Percentiles rank a stretch among this genome's conserved stretches.
phyloP scores from a whole-genome alignment of 2,113 vertebrate genomes.

The Ovibos moschatus region DNA sequence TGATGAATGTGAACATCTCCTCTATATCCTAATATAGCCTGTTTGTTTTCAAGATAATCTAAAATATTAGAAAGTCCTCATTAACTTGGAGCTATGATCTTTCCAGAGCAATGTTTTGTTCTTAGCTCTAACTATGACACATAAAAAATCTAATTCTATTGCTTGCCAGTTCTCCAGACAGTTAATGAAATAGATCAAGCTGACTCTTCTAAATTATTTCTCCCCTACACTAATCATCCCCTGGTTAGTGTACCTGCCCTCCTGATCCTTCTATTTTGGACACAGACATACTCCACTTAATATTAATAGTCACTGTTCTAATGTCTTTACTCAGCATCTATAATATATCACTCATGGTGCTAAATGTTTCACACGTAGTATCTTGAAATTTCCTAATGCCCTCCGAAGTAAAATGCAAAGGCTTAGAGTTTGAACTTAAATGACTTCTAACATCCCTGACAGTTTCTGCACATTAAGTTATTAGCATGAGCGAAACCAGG shows the following conservation, averaged over 20 bases:
- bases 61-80: background rate
- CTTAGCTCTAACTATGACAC: background rate
- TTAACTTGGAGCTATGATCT: background rate
- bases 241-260: background rate
- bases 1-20: background rate
- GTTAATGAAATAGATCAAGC: background rate
- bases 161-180: background rate
- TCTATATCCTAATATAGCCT: background rate
- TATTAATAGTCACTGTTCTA: background rate
- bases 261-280: background rate
- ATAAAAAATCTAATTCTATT: background rate
- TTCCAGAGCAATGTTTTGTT: background rate
- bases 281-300: background rate
- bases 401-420: background rate
- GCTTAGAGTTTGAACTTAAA: background rate
- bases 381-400: background rate
- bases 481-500: background rate
- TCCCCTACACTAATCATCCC: background rate
- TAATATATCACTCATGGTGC: background rate
- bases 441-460: background rate
- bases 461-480: background rate
- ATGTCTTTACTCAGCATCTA: background rate
- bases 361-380: background rate
- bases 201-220: background rate
- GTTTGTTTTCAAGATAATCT: background rate